Base-by-base conservation (phyloP, 2,888 invertebrate genomes). In the Ommatoiulus sabulosus region DNA sequence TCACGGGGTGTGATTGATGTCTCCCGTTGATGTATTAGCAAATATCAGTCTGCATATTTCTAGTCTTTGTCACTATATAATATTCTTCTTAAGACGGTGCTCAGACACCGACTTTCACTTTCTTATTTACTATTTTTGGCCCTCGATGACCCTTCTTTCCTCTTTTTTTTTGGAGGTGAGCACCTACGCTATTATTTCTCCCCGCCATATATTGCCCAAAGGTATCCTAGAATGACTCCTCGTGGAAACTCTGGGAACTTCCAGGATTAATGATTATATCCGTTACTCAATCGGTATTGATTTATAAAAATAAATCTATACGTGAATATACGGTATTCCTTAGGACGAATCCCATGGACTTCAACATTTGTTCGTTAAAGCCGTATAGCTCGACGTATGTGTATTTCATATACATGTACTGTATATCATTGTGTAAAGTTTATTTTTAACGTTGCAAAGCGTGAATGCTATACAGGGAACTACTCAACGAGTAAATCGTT, bases 1-100 rank as follows among this genome's bases (percentile, higher is more conserved):
- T 4, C 72, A 72, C 24, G 72, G 72, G 72, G 72, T 72, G 72
- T 72, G 72, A 72, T 72, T 72, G 72, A 72, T 72, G 72, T 72
- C 72, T 72, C 72, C 72, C 24, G 72, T 72, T 72, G 72, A 72
- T 72, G 72, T 72, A 72, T 72, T 72, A 72, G 72, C 72, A 72
- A 72, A 72, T 72, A 72, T 24, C 72, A 72, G 72, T 24, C 72
- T 72, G 72, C 72, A 72, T 72, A 72, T 72, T 72, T 72, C 24
- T 4, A 72, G 72, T 20, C 72, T 72, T 72, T 72, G 72, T 72
- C 72, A 72, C 20, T 72, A 20, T 20, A 24, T 72, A 20, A n/a
- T 24, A 72, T 72, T n/a, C 72, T 72, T 20, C 72, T 8, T 72
- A n/a, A 24, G n/a, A 20, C n/a, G 15, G 12, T 24, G 24, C 20